These are phyloP conservation scores for Lophotis ruficrista DNA, from an alignment of 2,113 vertebrate genomes.

Conservation along the genomic window DNA sequence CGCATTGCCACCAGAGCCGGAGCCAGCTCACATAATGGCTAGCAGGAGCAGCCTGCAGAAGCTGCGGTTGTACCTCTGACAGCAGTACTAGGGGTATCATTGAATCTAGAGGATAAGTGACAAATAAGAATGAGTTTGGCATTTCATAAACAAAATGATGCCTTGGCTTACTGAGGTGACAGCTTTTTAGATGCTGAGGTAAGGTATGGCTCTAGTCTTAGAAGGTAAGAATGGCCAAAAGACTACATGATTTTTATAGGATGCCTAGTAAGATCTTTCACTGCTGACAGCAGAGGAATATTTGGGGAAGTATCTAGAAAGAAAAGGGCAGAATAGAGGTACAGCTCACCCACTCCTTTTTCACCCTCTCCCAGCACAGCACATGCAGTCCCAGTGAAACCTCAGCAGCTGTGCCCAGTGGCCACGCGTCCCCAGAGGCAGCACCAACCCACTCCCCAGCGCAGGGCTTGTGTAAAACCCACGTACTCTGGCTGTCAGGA, in stretches of 20 bases:
- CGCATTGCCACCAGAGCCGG: not conserved
- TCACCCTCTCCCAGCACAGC: not conserved
- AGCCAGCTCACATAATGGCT: rapidly evolving
- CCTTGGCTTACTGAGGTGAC: not conserved
- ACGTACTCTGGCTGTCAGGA: not conserved
- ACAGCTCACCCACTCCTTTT: not conserved
- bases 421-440: not conserved
- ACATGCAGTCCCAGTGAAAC: not conserved
- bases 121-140: not conserved
- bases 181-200: not conserved
- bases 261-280: not conserved
- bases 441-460: not conserved
- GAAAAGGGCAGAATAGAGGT: not conserved
- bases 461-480: not conserved
- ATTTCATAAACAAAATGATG: not conserved
- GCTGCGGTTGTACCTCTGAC: not conserved
- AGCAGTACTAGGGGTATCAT: rapidly evolving
- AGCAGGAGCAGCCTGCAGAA: not conserved
- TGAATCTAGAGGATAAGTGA: not conserved
- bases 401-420: not conserved
- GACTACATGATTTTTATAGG: rapidly evolving
- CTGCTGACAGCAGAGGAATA: not conserved
- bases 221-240: not conserved
- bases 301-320: not conserved
- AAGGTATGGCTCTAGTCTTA: not conserved